Percentiles rank a stretch among this genome's conserved stretches.
Evolutionary conservation across 2,113 vertebrate genomes (phyloP).

Genomic region (Fulica atra): DNA sequence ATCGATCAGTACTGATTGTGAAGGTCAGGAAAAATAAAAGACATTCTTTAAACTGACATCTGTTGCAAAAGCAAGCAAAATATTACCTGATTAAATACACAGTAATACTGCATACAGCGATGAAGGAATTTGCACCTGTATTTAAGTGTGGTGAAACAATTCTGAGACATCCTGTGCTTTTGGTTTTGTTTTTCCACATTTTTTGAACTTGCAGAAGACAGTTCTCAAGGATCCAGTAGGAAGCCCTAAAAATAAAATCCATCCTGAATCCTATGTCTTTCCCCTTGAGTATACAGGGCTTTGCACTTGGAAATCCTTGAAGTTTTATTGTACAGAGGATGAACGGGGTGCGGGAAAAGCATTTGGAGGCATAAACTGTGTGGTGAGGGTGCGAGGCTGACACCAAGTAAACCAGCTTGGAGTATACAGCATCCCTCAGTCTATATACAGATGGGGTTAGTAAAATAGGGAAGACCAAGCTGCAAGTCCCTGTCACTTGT

Average conservation of each 20-base stretch:
- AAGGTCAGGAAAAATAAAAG: slow-evolving; percentile 85
- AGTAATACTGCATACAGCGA: slow-evolving; percentile 19
- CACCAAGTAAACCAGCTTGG: not conserved
- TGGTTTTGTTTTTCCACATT: not conserved
- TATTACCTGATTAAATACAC: slow-evolving; percentile 64
- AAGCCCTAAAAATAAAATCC: slow-evolving; percentile 5
- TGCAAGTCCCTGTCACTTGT: not conserved
- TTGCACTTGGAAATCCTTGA: slow-evolving; percentile 24
- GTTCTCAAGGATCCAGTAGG: not conserved
- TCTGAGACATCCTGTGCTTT: not conserved
- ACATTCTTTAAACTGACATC: slow-evolving; percentile 71
- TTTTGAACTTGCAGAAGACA: not conserved
- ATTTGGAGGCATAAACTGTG: not conserved
- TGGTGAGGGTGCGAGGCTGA: not conserved
- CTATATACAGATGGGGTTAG: not conserved
- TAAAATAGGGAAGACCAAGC: not conserved
- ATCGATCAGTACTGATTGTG: slow-evolving; percentile 87
- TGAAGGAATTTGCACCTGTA: not conserved
- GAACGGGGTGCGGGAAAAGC: not conserved
- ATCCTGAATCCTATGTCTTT: not conserved
- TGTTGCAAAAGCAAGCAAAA: slow-evolving; percentile 57
- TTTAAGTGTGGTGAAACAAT: not conserved
- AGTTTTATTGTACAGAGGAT: slow-evolving; percentile 9
- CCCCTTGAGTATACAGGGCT: not conserved
- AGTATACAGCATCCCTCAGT: not conserved